Base-by-base conservation (phyloP, 92 coral and sea anemone species). In the Hydrozoanthus gracilis region DNA sequence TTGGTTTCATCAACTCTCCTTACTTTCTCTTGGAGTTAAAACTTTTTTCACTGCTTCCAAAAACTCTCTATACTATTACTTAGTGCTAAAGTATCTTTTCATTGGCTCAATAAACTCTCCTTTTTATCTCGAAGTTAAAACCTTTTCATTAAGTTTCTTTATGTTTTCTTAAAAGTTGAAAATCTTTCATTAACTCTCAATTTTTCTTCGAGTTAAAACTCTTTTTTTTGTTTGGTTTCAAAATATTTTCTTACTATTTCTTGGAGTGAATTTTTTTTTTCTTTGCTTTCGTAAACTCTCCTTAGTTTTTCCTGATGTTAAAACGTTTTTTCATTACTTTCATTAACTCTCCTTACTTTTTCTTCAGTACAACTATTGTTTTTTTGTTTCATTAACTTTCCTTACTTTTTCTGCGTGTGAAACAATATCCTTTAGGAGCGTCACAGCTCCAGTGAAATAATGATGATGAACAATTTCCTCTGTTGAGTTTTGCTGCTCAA, bases 361-460 rank as follows among this genome's bases (percentile, higher is more conserved):
- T 17, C 35, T 20, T 10, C 44, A 73, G 9, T 6, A 72, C 3
- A 3, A n/a, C 9, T 46, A 44, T 1, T 13, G 3, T 62, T 46
- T 8, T 14, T 47, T 7, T 3, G 8, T 15, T 60, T 11, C 20
- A 0, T 51, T 14, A 14, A 71, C 14, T 16, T 6, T 3, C 18
- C 82, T 11, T 86, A 94, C 98, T 93, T 91, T 84, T 51, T 92
- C 89, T 4, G 98, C 88, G 77, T 92, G 92, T 12, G 91, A 88
- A 16, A 94, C 86, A 9, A 92, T 87, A 64, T 94, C 98, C 78
- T 91, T 94, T 8, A 94, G 87, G 45, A 94, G 86, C n/a, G 89
- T 88, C 13, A 94, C 88, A 0, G 94, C 98, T 17, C 90, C 95
- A 48, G 94, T 89, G 72, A 94, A 94, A 71, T 94, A 94, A 47